Evolutionary conservation across 2,797 vertebrate species (phyloP), one percentile per base, ranked within the genome.

Genomic region (Caiman crocodilus): DNA sequence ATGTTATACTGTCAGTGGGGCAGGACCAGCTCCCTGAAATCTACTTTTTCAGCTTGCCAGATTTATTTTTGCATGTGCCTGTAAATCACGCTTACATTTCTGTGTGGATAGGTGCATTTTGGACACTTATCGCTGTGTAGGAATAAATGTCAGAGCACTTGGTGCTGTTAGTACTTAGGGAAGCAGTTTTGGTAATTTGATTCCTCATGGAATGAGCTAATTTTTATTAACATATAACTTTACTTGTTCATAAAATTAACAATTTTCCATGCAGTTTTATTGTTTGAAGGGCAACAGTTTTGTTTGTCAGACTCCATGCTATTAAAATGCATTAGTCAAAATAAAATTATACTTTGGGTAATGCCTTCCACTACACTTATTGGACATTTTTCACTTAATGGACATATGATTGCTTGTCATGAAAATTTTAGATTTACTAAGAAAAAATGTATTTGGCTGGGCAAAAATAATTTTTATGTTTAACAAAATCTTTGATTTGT

Each of bases 271-370:
- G 55, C 18, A 50, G 42, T 80, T 89, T 90, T 84, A 8, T 91
- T 85, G 92, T 94, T 79, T 69, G 26, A 85, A 78, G 4, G 8
- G 88, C 88, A 85, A 58, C 75, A 7, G 10, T 61, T 93, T 89
- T 93, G 5, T 25, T 88, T 92, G 78, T 94, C 91, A 91, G 67
- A n/a, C 90, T 77, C 32, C 61, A 21, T 25, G 75, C 65, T 92
- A 88, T 90, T 90, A 84, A 90, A 85, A 64, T 92, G 73, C 76
- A 87, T 93, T 84, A 92, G 67, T 77, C 87, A 93, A 91, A 95
- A 93, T 96, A 87, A 93, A 95, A 91, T 91, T 76, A 42, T 30
- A 80, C 60, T 60, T 87, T 77, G 63, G 7, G 86, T 91, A 78
- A 79, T 67, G 85, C 73, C 7, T 4, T 80, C 92, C 80, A 67